Evolutionary conservation across 2,888 invertebrate species (phyloP).

Genomic region (Tillus elongatus): DNA sequence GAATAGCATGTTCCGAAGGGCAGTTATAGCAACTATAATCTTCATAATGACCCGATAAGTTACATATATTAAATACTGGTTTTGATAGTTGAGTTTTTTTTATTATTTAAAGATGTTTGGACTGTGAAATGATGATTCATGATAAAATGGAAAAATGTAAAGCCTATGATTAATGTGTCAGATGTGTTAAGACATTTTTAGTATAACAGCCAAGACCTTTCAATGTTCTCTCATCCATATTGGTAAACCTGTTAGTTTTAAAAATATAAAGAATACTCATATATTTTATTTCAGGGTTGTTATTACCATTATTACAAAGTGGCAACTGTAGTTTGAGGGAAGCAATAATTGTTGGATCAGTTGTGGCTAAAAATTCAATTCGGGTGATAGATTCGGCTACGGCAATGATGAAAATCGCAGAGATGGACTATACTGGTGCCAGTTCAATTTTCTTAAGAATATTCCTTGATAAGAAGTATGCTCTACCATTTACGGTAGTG

Average conservation of each 20-base stretch:
- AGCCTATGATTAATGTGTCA: neutral
- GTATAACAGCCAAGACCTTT: too few relatives aligned
- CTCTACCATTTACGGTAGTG: conserved; percentile 87
- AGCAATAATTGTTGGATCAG: conserved; percentile 89
- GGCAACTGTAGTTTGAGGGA: conserved; percentile 93
- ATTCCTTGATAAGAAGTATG: conserved; percentile 95
- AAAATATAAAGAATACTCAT: too few relatives aligned
- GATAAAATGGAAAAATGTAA: conserved; percentile 5
- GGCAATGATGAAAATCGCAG: conserved; percentile 88
- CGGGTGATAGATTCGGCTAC: conserved; percentile 93
- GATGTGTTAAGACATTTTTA: too few relatives aligned
- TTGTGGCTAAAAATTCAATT: conserved; percentile 82
- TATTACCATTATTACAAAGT: conserved; percentile 67
- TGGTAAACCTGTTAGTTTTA: too few relatives aligned
- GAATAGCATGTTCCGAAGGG: too few relatives aligned
- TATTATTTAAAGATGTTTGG: too few relatives aligned
- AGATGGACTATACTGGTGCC: conserved; percentile 95
- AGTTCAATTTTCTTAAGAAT: conserved; percentile 91
- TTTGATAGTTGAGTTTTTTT: too few relatives aligned
- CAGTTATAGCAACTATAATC: too few relatives aligned
- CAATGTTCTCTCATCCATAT: neutral
- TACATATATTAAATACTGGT: too few relatives aligned
- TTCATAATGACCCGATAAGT: too few relatives aligned
- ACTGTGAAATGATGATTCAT: too few relatives aligned
- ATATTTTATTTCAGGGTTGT: conserved; percentile 47